Percentiles rank a stretch among this genome's conserved stretches.
phyloP scores from a whole-genome alignment of 1,140 invertebrate genomes.

The Zaprionus taronus region DNA sequence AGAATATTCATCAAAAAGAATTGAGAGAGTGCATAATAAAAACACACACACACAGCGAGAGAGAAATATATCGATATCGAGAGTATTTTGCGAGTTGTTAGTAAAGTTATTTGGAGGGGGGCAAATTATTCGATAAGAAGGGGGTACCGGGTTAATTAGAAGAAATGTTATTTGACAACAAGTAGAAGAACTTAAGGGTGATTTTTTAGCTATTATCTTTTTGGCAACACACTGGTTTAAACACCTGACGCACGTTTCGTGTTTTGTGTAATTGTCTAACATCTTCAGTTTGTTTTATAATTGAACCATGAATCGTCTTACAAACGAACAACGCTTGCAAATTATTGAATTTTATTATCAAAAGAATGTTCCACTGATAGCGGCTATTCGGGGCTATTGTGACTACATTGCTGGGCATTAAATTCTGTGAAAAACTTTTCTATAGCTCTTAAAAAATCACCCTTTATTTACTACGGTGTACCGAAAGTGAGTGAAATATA shows the following conservation, averaged over 20 bases:
- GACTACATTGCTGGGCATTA: too few relatives aligned
- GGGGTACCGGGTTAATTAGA: background rate
- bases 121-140: background rate
- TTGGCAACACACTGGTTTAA: too few relatives aligned
- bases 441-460: too few relatives aligned
- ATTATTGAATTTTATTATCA: too few relatives aligned
- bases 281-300: too few relatives aligned
- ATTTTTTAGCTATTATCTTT: background rate
- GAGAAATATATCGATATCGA: conserved; percentile 18
- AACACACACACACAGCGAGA: conserved; percentile 36
- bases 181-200: background rate
- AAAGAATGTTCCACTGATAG: too few relatives aligned
- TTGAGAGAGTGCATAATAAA: conserved; percentile 34
- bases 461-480: background rate
- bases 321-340: too few relatives aligned
- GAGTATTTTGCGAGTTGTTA: conserved; percentile 3
- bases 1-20: conserved; percentile 42
- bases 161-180: background rate
- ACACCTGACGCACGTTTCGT: too few relatives aligned
- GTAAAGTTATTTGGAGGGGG: background rate
- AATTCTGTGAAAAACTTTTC: too few relatives aligned
- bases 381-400: too few relatives aligned
- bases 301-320: too few relatives aligned
- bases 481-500: background rate
- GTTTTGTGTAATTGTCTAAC: too few relatives aligned